Percentiles rank a stretch among this genome's conserved stretches.
phyloP scores from a whole-genome alignment of 2,113 vertebrate genomes.

The Pithys albifrons region DNA sequence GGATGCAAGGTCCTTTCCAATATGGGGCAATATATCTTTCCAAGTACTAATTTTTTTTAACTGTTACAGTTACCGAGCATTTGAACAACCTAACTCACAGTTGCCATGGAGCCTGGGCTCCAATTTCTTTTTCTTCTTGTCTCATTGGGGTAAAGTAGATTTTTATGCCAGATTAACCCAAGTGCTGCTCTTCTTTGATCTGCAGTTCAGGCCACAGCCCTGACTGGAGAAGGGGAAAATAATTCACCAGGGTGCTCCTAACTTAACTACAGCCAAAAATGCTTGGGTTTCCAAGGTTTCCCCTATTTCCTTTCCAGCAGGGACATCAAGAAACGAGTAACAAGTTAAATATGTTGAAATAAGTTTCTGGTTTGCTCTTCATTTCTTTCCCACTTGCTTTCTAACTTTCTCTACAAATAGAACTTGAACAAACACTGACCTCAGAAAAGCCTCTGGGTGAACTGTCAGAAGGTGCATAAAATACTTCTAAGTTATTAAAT shows the following conservation, averaged over 20 bases:
- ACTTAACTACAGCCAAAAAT: background rate
- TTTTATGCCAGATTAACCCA: constrained; percentile 62
- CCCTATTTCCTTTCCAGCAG: background rate
- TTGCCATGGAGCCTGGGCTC: constrained; percentile 29
- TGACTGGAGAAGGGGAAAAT: constrained; percentile 9
- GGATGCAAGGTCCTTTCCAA: background rate
- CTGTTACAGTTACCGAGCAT: background rate
- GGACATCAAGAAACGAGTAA: constrained; percentile 11
- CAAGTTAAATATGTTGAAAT: constrained; percentile 21
- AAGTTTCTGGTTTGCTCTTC: background rate
- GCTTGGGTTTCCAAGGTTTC: background rate
- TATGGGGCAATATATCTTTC: constrained; percentile 33
- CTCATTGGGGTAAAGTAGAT: constrained; percentile 55
- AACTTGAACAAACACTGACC: background rate
- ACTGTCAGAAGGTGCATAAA: background rate
- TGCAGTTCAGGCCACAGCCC: constrained; percentile 63
- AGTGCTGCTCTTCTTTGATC: constrained; percentile 80
- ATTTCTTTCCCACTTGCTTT: background rate
- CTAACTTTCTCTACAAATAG: background rate
- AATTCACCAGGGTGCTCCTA: constrained; percentile 36
- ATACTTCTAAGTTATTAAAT: background rate
- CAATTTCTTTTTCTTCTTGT: constrained; percentile 51
- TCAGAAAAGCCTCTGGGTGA: background rate
- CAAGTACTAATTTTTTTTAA: constrained; percentile 1
- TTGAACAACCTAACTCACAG: background rate